Conservation (phyloP, 2,888 invertebrate species). For the Apotomis betuletana region DNA sequence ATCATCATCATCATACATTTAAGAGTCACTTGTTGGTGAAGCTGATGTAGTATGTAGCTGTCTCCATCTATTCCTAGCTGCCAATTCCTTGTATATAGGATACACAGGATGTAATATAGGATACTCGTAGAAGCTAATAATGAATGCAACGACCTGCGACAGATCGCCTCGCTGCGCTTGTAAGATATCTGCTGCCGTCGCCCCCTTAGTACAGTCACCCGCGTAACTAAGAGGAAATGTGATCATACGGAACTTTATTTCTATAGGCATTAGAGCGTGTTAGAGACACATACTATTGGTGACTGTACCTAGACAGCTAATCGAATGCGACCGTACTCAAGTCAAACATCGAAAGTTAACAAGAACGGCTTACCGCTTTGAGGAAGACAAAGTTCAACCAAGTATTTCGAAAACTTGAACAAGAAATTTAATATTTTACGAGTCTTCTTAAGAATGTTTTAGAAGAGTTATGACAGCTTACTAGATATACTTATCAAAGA, state of each 20-base stretch:
- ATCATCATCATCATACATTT: too few species aligned
- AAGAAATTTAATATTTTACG: conserved; percentile 1
- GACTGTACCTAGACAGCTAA: background rate
- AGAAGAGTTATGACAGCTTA: background rate
- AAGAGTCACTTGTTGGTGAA: too few species aligned
- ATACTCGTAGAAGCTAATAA: conserved; percentile 13
- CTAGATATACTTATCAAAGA: background rate
- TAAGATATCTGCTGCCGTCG: conserved; percentile 36
- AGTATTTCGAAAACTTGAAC: background rate
- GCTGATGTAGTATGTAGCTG: too few species aligned
- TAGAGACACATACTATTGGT: background rate
- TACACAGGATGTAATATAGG: too few species aligned
- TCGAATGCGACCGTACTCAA: conserved; percentile 1
- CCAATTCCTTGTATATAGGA: too few species aligned
- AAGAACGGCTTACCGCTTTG: background rate
- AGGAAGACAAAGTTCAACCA: background rate
- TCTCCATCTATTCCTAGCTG: too few species aligned
- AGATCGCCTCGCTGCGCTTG: conserved; percentile 34
- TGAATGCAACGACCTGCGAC: conserved; percentile 36
- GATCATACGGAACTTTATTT: background rate
- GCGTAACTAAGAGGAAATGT: background rate
- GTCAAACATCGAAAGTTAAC: conserved; percentile 2
- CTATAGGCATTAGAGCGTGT: background rate
- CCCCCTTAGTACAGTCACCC: conserved; percentile 10
- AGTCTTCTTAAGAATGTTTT: background rate